Evolutionary conservation across 2,113 vertebrate species (phyloP), one percentile per base, ranked within the genome.

Genomic region (Hiodon tergisus): DNA sequence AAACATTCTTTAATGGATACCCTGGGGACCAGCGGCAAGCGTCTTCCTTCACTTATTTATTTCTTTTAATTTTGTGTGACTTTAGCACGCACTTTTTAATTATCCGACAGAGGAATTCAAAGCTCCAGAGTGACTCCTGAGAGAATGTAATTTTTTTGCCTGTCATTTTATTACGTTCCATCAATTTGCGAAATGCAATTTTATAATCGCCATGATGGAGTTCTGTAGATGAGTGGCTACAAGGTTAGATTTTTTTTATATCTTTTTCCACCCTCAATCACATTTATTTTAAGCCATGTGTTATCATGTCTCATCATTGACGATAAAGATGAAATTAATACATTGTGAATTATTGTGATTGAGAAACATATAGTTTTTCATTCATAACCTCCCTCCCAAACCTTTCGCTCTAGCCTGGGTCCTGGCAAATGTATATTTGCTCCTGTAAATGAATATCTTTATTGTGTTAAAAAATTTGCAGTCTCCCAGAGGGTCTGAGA

Each of bases 1-100:
- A 90, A 90, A 91, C 88, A 90, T 90, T 87, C 87, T 90, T 89
- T 91, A 91, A 92, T 91, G 88, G 90, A 88, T 89, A 83, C 90
- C 88, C 88, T 14, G 66, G 83, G 88, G 91, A 88, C 81, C 79
- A 68, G 78, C 52, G 65, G 76, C 73, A 76, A 85, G 86, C 82
- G 74, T 87, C 85, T 81, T 87, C 80, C 79, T 77, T 81, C 74
- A 73, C 78, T 88, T 87, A 87, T 90, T 89, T 92, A 87, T 90
- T 89, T 90, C 87, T 90, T 89, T 90, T 80, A 85, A 89, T 88
- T 31, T 75, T 80, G 82, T 83, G 80, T 72, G 73, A 88, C 88
- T 89, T 81, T 86, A 84, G 80, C 81, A 76, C 86, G 89, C 81
- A 87, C 85, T 86, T 89, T 92, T 90, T 91, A 91, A 92, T 92